Conservation (phyloP, 2,797 vertebrate genomes). For the Hemibagrus guttatus region DNA sequence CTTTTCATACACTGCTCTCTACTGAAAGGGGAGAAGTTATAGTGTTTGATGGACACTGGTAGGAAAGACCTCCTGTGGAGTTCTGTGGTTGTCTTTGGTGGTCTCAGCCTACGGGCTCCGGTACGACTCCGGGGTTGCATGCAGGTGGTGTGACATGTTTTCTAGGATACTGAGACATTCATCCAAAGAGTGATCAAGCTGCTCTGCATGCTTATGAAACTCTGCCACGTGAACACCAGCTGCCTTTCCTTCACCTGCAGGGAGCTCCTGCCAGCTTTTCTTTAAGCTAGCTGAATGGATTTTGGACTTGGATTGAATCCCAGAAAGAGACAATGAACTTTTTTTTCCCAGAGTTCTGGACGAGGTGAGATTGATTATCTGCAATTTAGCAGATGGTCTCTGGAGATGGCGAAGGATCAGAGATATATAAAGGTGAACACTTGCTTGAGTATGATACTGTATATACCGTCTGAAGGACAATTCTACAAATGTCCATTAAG, state of each 20-base stretch:
- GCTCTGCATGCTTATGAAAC: background rate
- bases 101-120: too few relatives aligned
- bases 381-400: background rate
- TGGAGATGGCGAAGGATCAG: background rate
- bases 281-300: constrained; percentile 8
- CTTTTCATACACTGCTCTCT: too few relatives aligned
- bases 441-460: background rate
- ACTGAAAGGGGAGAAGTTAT: too few relatives aligned
- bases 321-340: constrained; percentile 12
- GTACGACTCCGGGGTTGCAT: too few relatives aligned
- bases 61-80: too few relatives aligned
- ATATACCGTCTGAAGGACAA: background rate
- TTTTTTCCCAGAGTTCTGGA: background rate
- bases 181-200: too few relatives aligned
- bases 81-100: too few relatives aligned
- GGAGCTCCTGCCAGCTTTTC: background rate
- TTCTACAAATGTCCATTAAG: background rate
- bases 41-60: too few relatives aligned
- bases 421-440: background rate
- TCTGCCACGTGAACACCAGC: background rate
- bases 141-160: too few relatives aligned
- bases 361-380: constrained; percentile 11
- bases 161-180: too few relatives aligned
- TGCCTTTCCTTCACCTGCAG: background rate
- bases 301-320: constrained; percentile 24